Base-by-base conservation (phyloP, 1,140 invertebrate species). In the Triops longicaudatus region DNA sequence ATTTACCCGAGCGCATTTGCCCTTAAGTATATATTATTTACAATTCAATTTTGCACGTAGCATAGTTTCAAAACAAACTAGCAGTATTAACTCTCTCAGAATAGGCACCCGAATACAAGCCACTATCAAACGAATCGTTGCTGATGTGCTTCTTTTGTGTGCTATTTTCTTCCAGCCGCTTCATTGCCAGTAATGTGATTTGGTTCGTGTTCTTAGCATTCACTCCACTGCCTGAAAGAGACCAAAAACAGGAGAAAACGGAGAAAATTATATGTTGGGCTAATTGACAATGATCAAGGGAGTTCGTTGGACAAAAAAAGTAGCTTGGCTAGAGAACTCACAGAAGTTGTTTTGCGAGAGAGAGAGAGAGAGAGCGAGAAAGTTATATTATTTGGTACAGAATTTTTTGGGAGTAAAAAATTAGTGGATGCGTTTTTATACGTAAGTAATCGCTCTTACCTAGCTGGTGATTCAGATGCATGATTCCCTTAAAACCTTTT, bases 51-150 rank as follows among this genome's bases (percentile, higher is more conserved):
- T n/a, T 22, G 50, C 14, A 22, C 10, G 50, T 63, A 22, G 50
- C 50, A 17, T 63, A 9, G 50, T 63, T 44, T 63, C 22, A 63
- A 63, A 63, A 63, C 17, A 63, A 63, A 63, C 50, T 63, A 22
- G 50, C 50, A 17, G 22, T 63, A 63, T 63, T 63, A 22, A 22
- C 50, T 14, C 50, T 63, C 6, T 63, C 50, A 41, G 76, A 77
- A 43, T 77, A 77, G 42, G 41, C 73, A 37, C 76, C 73, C 7
- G 76, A 77, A 27, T 77, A 73, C 14, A 77, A 44, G 26, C 76
- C 76, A 26, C 76, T 77, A 43, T 77, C 76, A 44, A 73, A 77
- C 27, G 76, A 77, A 9, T 77, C 76, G 50, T 77, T 73, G n/a
- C 27, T 73, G n/a, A 63, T 17, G 9, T 63, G 14, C 50, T 63